Evolutionary conservation across 2,113 vertebrate species (phyloP).

Genomic region (Paraplagusia blochii): DNA sequence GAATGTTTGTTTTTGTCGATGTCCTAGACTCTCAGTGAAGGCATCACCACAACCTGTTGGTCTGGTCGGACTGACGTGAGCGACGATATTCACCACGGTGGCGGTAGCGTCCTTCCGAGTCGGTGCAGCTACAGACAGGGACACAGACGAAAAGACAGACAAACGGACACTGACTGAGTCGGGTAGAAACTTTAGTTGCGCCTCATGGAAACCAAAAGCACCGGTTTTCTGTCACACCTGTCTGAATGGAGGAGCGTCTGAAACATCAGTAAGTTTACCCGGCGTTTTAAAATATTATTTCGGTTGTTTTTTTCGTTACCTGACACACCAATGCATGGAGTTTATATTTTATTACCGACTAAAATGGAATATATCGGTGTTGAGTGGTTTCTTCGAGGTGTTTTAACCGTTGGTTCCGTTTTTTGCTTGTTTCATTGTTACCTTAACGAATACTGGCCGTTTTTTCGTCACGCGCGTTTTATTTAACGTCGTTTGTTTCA

Average conservation of each 20-base stretch:
- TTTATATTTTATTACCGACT: not conserved
- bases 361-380: not conserved
- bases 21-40: not conserved
- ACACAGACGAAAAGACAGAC: not conserved
- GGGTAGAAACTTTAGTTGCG: not conserved
- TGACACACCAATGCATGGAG: not conserved
- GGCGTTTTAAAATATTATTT: not conserved
- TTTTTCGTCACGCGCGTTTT: no score
- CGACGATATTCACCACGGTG: slow-evolving; percentile 26
- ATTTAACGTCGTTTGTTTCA: no score
- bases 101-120: not conserved
- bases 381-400: no score
- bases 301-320: not conserved
- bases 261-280: slow-evolving; percentile 15
- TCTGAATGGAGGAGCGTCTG: slow-evolving; percentile 33
- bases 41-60: slow-evolving; percentile 28
- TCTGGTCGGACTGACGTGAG: slow-evolving; percentile 41
- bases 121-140: fast-evolving
- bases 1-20: not conserved
- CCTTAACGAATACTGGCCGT: no score
- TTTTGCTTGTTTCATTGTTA: no score
- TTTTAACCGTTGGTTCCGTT: no score
- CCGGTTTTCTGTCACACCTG: not conserved
- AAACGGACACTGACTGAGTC: not conserved
- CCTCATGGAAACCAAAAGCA: not conserved